Evolutionary conservation across 2,113 vertebrate species (phyloP), one percentile per base, ranked within the genome.

Genomic region (Cephalopterus ornatus): DNA sequence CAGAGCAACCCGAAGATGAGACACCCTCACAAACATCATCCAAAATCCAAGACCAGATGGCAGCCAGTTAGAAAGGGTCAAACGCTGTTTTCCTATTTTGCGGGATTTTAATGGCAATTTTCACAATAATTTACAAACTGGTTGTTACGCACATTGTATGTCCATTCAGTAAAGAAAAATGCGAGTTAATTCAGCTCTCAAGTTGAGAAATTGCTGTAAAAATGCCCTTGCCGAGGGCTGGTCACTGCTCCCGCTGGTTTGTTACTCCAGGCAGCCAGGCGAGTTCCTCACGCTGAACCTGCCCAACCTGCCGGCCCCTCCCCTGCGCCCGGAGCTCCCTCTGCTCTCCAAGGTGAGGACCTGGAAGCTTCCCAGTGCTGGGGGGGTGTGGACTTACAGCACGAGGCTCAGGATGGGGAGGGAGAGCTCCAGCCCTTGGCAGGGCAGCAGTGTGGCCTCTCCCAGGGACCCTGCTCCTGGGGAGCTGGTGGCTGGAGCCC

Each of bases 31-130:
- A 16, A 41, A 8, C 35, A 12, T 2, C 67, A 32, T 19, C 84
- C 74, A 46, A 30, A 88, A n/a, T 5, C 28, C 0, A 3, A n/a
- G n/a, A 37, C 4, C 33, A 88, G 66, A 55, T n/a, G 61, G 89
- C 5, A 78, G 80, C 52, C n/a, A 2, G 12, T 9, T 6, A 94
- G 49, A 89, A 92, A 96, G 67, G 95, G 71, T 88, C 93, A 9
- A 85, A 96, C 44, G 0, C 79, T 4, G 4, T 33, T 70, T 49
- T 87, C 89, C 92, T 93, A 16, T 67, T 85, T 93, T 58, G 66
- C 0, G 30, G 81, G 79, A 74, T 93, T 96, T 97, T 96, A 97
- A 97, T 93, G 92, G 61, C 37, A 67, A 67, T 81, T 94, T 85
- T 78, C 85, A 93, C 88, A 94, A 44, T 74, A 42, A 83, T 80